These are phyloP conservation scores for Lydus trimaculatus DNA, from an alignment of 2,888 invertebrate species.

Conservation along the genomic window DNA sequence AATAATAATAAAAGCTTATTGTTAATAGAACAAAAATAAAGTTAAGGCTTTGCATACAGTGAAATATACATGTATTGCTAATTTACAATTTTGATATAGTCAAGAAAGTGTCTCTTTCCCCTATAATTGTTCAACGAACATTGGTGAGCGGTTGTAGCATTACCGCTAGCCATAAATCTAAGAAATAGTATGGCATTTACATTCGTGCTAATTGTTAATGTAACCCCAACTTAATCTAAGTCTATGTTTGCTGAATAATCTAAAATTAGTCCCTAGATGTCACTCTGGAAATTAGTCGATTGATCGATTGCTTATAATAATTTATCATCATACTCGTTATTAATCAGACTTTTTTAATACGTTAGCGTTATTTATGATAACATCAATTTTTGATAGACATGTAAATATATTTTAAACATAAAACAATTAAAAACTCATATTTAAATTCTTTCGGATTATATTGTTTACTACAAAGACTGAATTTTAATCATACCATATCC, in stretches of 20 bases:
- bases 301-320: background rate
- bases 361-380: background rate
- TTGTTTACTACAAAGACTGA: background rate
- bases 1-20: too few relatives aligned
- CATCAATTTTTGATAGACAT: background rate
- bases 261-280: conserved; percentile 4
- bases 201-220: conserved; percentile 24
- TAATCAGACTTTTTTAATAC: background rate
- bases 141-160: background rate
- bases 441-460: background rate
- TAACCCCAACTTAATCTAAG: conserved; percentile 20
- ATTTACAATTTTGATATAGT: background rate
- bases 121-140: conserved; percentile 19
- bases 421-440: background rate
- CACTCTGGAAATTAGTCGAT: background rate
- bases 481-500: background rate
- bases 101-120: conserved; percentile 12
- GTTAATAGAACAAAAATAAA: too few relatives aligned
- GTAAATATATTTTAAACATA: background rate
- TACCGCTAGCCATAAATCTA: conserved; percentile 9
- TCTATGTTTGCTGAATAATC: conserved; percentile 11
- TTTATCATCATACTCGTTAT: background rate
- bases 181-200: conserved; percentile 16
- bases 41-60: too few relatives aligned
- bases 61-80: too few relatives aligned